These are phyloP conservation scores for Leucopsar rothschildi DNA, from an alignment of 2,113 vertebrate species.

Conservation along the genomic window DNA sequence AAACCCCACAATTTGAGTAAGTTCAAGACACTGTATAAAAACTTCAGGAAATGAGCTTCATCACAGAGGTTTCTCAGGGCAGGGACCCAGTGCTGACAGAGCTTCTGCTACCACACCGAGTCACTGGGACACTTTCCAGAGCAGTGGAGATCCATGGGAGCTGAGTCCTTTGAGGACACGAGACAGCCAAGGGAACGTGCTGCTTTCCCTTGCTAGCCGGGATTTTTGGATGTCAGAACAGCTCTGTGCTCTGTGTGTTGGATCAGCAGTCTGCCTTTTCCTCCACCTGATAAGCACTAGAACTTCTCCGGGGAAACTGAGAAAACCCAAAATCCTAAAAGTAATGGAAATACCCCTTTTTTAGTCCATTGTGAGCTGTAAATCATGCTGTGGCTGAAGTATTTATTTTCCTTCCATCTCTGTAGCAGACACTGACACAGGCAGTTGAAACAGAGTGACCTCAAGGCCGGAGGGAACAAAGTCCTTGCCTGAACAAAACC, in stretches of 20 bases:
- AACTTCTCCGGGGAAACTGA: not conserved
- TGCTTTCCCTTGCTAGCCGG: not conserved
- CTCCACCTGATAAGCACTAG: not conserved
- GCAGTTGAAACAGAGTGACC: not conserved
- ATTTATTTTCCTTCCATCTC: not conserved
- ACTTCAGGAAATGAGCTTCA: slow-evolving; percentile 12
- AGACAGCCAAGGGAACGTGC: not conserved
- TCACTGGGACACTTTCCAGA: not conserved
- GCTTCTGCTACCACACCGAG: slow-evolving; percentile 1
- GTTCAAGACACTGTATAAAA: not conserved
- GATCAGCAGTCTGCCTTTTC: not conserved
- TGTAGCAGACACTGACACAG: not conserved
- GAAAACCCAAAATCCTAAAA: not conserved
- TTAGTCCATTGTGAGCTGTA: not conserved
- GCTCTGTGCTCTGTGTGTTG: not conserved
- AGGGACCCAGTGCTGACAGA: not conserved
- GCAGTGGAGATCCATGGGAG: not conserved
- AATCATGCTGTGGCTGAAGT: not conserved
- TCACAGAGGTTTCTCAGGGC: not conserved
- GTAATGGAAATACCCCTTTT: not conserved
- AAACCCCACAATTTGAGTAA: not conserved
- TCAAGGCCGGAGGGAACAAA: not conserved
- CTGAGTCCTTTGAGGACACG: not conserved
- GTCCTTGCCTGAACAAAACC: not conserved
- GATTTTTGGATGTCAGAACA: not conserved